A percentile compares a stretch with the other conserved stretches of the same genome.
These are phyloP conservation scores for Anthophora plumipes DNA, from an alignment of 2,888 invertebrate species.

Conservation along the genomic window DNA sequence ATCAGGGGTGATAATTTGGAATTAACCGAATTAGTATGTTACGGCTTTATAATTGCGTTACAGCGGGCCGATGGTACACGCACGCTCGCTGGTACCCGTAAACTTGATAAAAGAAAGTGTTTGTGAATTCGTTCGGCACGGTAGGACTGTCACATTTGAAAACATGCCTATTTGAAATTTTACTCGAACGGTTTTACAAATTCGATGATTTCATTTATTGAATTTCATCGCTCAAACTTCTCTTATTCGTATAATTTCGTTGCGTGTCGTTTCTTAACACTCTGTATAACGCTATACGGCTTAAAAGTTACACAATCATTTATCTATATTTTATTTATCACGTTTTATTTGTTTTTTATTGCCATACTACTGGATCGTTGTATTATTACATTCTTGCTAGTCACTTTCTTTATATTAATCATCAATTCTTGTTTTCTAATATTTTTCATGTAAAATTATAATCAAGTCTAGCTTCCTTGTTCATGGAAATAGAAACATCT, in stretches of 20 bases:
- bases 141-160: slow-evolving; percentile 37
- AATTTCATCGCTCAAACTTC: slow-evolving; percentile 12
- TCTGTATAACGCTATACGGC: too few species aligned
- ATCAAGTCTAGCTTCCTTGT: too few species aligned
- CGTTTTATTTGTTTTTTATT: too few species aligned
- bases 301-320: too few species aligned
- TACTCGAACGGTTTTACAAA: slow-evolving; percentile 18
- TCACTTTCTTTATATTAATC: too few species aligned
- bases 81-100: slow-evolving; percentile 26
- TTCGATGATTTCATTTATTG: slow-evolving; percentile 36
- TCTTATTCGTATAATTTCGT: slow-evolving; percentile 15
- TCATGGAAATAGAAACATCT: too few species aligned
- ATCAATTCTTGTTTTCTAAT: too few species aligned
- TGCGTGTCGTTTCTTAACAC: neutral
- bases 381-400: too few species aligned
- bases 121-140: slow-evolving; percentile 46
- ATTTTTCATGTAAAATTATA: too few species aligned
- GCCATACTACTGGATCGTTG: too few species aligned
- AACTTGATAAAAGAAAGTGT: slow-evolving; percentile 61
- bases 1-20: slow-evolving; percentile 72
- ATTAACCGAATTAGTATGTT: slow-evolving; percentile 70
- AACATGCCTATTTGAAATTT: slow-evolving; percentile 36
- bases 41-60: slow-evolving; percentile 65
- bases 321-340: too few species aligned
- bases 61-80: slow-evolving; percentile 29